Percentiles rank a stretch among this genome's conserved stretches.
Evolutionary conservation across 2,797 vertebrate genomes (phyloP).

Genomic region (Agapornis canus): DNA sequence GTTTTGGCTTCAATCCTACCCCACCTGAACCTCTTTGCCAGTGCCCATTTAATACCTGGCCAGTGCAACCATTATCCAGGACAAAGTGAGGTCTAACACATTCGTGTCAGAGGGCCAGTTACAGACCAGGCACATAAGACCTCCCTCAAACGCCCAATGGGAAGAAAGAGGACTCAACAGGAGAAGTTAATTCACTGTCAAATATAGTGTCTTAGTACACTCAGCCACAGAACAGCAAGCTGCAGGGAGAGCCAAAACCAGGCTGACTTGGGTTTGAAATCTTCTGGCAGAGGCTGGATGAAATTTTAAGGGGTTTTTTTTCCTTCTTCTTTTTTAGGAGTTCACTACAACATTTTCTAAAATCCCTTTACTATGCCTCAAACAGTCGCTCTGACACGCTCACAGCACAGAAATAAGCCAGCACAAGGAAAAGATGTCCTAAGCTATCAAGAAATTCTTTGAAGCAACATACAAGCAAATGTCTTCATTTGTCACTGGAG

Average conservation of each 20-base stretch:
- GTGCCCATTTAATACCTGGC: neutral
- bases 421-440: neutral
- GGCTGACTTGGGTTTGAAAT: slow-evolving; percentile 32
- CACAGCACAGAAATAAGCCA: neutral
- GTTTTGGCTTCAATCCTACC: neutral
- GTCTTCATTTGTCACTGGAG: neutral
- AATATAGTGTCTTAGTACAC: neutral
- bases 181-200: slow-evolving; percentile 37
- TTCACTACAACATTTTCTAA: neutral
- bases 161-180: slow-evolving; percentile 25
- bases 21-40: neutral
- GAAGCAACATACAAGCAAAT: neutral
- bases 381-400: neutral
- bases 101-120: neutral
- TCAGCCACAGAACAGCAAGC: slow-evolving; percentile 1
- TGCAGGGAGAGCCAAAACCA: slow-evolving; percentile 4
- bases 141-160: neutral
- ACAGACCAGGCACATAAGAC: neutral
- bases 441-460: neutral
- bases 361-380: neutral
- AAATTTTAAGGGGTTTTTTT: neutral
- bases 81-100: neutral
- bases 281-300: slow-evolving; percentile 20
- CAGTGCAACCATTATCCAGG: neutral
- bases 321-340: neutral